Percentiles rank a stretch among this genome's conserved stretches.
Evolutionary conservation across 2,797 vertebrate genomes (phyloP).

Genomic region (Otus scops): DNA sequence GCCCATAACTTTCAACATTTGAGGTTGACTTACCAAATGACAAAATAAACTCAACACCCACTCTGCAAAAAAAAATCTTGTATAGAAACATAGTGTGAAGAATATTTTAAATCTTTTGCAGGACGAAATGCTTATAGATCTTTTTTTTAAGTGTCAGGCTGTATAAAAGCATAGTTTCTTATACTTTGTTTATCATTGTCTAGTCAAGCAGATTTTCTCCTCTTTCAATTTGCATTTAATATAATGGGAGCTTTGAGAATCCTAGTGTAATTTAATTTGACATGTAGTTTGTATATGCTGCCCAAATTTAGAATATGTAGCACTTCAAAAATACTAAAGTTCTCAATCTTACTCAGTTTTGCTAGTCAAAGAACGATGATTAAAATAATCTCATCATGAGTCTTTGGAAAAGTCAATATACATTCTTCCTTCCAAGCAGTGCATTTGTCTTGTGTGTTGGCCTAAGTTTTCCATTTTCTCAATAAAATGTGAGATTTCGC

Average conservation of each 20-base stretch:
- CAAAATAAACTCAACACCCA: background rate
- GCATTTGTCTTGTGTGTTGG: background rate
- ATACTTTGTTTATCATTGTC: background rate
- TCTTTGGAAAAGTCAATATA: background rate
- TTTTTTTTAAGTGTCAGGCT: background rate
- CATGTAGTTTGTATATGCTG: background rate
- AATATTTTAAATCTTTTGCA: background rate
- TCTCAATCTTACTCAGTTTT: background rate
- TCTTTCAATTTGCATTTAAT: background rate
- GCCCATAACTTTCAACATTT: background rate
- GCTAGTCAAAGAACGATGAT: background rate
- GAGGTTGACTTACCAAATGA: background rate
- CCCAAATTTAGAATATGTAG: background rate
- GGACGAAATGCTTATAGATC: background rate
- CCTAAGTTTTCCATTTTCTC: background rate
- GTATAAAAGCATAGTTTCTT: background rate
- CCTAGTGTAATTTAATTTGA: background rate
- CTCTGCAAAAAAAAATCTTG: background rate
- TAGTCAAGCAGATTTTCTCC: background rate
- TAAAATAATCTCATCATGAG: background rate
- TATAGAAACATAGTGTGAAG: background rate
- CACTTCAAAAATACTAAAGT: background rate
- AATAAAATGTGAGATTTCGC: slow-evolving; percentile 32
- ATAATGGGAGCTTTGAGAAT: background rate
- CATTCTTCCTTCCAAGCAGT: background rate